These are phyloP conservation scores for Dinothrombium tinctorium DNA, from an alignment of 1,140 invertebrate genomes.

Conservation along the genomic window DNA sequence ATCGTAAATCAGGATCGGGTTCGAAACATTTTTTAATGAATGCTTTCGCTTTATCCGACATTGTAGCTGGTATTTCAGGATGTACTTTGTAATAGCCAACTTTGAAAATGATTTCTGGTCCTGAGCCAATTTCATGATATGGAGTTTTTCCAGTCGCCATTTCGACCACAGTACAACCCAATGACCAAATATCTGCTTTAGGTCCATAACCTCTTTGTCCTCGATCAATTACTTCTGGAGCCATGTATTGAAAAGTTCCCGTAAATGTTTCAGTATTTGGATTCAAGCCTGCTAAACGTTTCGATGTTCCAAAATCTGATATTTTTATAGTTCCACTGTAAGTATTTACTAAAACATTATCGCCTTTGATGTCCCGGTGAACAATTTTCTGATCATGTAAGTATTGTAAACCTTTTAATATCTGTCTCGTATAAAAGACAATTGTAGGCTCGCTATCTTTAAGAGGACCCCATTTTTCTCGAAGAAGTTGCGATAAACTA, in stretches of 20 bases:
- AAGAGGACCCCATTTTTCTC: conserved; percentile 92
- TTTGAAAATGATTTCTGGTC: conserved; percentile 80
- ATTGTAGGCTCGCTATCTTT: conserved; percentile 91
- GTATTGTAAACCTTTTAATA: conserved; percentile 91
- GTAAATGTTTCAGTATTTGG: conserved; percentile 76
- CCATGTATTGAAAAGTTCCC: conserved; percentile 86
- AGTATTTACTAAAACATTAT: conserved; percentile 91
- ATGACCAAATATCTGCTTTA: conserved; percentile 36
- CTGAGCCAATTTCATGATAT: conserved; percentile 64
- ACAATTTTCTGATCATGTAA: conserved; percentile 97
- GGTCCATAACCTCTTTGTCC: conserved; percentile 90
- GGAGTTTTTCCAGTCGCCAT: conserved; percentile 98
- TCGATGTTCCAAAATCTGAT: conserved; percentile 97
- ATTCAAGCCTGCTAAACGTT: conserved; percentile 74
- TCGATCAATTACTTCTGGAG: conserved; percentile 95
- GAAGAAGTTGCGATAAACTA: conserved; percentile 64
- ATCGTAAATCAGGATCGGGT: conserved; percentile 59
- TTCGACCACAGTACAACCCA: conserved; percentile 93
- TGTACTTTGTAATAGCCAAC: conserved; percentile 94
- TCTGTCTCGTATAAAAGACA: conserved; percentile 89
- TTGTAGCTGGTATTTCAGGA: conserved; percentile 74
- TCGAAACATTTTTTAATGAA: conserved; percentile 87
- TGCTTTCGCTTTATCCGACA: conserved; percentile 60
- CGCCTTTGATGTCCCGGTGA: conserved; percentile 75
- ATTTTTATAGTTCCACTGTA: conserved; percentile 97